Evolutionary conservation across 2,797 vertebrate species (phyloP).

Genomic region (Periparus ater): DNA sequence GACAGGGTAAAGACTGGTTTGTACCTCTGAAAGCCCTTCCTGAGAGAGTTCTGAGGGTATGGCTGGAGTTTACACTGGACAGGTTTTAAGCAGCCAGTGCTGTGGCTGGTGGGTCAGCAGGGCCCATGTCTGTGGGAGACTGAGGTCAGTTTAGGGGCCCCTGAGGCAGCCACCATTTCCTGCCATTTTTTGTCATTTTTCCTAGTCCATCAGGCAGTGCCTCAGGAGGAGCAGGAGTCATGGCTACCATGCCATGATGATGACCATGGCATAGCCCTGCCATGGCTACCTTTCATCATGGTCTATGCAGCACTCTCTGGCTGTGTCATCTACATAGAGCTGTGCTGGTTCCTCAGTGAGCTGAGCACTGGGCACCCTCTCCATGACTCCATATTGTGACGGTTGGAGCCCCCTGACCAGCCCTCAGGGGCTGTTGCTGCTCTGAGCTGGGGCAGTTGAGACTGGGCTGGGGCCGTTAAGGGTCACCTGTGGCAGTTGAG

Average conservation of each 20-base stretch:
- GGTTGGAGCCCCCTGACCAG: fast-evolving
- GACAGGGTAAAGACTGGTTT: background rate
- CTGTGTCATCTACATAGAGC: fast-evolving
- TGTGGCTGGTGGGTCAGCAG: background rate
- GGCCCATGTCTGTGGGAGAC: too few species aligned
- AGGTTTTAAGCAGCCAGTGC: fast-evolving
- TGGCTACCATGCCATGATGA: too few species aligned
- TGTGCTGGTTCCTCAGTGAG: background rate
- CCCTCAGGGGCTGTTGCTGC: background rate
- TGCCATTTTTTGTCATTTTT: background rate
- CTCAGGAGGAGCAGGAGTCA: fast-evolving
- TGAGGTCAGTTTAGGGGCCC: too few species aligned
- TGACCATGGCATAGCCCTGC: too few species aligned
- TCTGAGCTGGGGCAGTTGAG: background rate
- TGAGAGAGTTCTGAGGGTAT: fast-evolving
- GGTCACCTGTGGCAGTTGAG: background rate
- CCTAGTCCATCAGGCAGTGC: too few species aligned
- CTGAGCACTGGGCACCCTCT: fast-evolving
- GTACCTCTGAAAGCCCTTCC: background rate
- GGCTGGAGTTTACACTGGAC: fast-evolving
- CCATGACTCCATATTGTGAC: background rate
- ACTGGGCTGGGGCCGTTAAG: background rate
- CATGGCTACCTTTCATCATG: fast-evolving
- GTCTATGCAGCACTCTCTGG: background rate
- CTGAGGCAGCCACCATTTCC: fast-evolving